Conservation (phyloP, 2,113 vertebrate genomes). For the Laterallus jamaicensis region DNA sequence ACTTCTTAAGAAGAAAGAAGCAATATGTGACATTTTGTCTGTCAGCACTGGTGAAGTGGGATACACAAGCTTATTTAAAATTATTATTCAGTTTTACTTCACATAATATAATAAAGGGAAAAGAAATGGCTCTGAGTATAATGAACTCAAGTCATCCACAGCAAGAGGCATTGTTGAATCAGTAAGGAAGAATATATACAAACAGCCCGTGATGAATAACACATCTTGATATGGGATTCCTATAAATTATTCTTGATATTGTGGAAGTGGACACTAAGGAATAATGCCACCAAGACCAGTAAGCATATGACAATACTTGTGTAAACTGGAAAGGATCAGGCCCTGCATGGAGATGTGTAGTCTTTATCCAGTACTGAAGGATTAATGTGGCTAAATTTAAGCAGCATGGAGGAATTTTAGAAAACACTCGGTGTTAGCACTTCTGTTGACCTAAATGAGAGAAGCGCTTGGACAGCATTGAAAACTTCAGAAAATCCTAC, state of each 20-base stretch:
- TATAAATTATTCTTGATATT: neutral
- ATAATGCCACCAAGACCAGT: neutral
- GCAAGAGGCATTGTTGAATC: neutral
- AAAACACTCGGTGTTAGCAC: neutral
- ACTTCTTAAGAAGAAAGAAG: conserved; percentile 39
- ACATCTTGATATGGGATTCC: neutral
- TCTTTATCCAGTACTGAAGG: neutral
- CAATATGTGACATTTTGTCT: conserved; percentile 72
- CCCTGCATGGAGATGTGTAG: neutral
- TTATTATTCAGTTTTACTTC: conserved; percentile 9
- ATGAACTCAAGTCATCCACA: neutral
- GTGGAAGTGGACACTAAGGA: neutral
- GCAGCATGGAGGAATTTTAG: neutral
- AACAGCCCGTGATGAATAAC: neutral
- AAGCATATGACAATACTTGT: neutral
- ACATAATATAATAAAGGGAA: neutral
- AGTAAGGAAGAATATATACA: neutral
- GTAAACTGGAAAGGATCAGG: neutral
- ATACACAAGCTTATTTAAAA: conserved; percentile 61
- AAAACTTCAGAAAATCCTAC: neutral
- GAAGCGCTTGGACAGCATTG: neutral
- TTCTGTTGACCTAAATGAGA: neutral
- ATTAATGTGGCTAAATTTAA: neutral
- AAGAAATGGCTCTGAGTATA: neutral
- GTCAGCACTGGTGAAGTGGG: conserved; percentile 71